These are phyloP conservation scores for Pampusana beccarii DNA, from an alignment of 2,113 vertebrate genomes.

Conservation along the genomic window DNA sequence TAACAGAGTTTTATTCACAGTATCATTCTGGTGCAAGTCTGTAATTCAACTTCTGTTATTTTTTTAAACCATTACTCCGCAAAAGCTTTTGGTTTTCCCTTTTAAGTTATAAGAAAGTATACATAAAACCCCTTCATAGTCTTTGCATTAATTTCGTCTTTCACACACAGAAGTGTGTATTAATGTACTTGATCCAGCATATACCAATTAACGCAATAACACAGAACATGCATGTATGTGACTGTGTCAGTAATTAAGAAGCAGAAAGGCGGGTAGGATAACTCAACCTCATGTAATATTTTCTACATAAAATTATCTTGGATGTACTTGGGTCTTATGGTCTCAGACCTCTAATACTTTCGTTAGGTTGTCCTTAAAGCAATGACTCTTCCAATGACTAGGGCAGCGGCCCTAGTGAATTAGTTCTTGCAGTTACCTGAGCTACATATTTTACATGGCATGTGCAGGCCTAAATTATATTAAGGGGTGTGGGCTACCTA, in stretches of 20 bases:
- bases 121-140: background rate
- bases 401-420: background rate
- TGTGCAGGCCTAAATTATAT: background rate
- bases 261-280: background rate
- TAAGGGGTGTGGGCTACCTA: background rate
- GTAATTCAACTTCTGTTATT: background rate
- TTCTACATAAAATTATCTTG: background rate
- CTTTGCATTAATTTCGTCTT: background rate
- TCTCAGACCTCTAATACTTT: background rate
- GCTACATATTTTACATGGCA: background rate
- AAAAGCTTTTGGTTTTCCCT: background rate
- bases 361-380: background rate
- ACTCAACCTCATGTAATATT: background rate
- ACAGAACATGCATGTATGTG: background rate
- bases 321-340: background rate
- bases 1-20: background rate
- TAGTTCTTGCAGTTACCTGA: background rate
- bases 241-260: constrained; percentile 2
- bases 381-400: background rate
- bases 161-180: background rate
- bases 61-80: background rate
- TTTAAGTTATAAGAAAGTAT: background rate
- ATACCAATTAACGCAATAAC: background rate
- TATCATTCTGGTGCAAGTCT: background rate
- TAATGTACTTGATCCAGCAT: background rate